Percentiles rank a stretch among this genome's conserved stretches.
phyloP scores from a whole-genome alignment of 2,797 vertebrate genomes.

The Lithobates sylvaticus region DNA sequence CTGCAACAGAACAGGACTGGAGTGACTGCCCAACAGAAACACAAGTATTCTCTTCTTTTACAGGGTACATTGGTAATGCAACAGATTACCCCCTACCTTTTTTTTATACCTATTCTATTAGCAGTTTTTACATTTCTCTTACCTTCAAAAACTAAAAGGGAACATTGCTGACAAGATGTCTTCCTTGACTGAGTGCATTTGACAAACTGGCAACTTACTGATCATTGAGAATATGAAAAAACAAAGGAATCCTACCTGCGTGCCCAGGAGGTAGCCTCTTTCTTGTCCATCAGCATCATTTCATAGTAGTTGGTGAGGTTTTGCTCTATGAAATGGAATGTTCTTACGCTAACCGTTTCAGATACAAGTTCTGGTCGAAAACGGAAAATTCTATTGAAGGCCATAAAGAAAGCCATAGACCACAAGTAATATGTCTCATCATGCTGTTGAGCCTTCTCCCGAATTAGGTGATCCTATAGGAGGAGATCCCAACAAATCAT shows the following conservation, averaged over 20 bases:
- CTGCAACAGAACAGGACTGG: too few species aligned
- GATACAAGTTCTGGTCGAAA: conserved; percentile 92
- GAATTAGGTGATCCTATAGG: conserved; percentile 86
- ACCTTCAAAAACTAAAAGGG: too few species aligned
- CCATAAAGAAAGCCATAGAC: conserved; percentile 97
- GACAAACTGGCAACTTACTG: too few species aligned
- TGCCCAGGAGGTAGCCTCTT: conserved; percentile 91
- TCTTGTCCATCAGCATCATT: conserved; percentile 92
- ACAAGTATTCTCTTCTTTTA: too few species aligned
- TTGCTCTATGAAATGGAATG: conserved; percentile 94
- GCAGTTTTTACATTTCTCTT: too few species aligned
- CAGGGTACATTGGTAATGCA: too few species aligned
- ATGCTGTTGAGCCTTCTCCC: conserved; percentile 90
- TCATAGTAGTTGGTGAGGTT: conserved; percentile 96
- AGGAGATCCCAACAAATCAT: not conserved
- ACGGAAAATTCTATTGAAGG: conserved; percentile 88
- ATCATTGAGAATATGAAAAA: not conserved
- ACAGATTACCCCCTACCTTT: too few species aligned
- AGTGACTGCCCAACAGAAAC: too few species aligned
- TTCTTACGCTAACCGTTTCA: conserved; percentile 89
- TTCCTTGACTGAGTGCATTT: too few species aligned
- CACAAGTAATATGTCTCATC: conserved; percentile 97
- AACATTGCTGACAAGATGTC: too few species aligned
- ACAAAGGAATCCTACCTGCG: conserved; percentile 78
- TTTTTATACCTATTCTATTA: too few species aligned